Evolutionary conservation across 2,797 vertebrate species (phyloP).

Genomic region (Oryzias dopingdopingensis): DNA sequence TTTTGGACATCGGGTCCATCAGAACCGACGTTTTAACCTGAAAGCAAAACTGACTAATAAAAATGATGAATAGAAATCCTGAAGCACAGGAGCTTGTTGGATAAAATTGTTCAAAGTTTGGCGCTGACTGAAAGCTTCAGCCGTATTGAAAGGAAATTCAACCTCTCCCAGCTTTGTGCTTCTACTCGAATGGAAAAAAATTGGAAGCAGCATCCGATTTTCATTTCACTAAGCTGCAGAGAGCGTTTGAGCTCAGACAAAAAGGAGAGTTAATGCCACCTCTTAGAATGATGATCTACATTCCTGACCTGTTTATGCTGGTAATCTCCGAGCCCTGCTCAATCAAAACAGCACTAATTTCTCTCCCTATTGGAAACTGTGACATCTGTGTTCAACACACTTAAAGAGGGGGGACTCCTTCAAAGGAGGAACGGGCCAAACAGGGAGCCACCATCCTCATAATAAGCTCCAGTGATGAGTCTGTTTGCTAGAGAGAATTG

Average conservation of each 20-base stretch:
- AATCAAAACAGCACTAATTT: conserved; percentile 74
- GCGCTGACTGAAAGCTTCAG: conserved; percentile 8
- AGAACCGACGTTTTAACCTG: too few species aligned
- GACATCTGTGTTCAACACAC: conserved; percentile 58
- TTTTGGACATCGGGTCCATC: too few species aligned
- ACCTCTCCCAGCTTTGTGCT: conserved; percentile 41
- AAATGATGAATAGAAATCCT: too few species aligned
- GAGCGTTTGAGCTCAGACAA: conserved; percentile 52
- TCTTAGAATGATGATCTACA: conserved; percentile 65
- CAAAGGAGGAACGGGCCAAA: conserved; percentile 24
- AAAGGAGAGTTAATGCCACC: conserved; percentile 49
- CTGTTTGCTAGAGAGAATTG: conserved; percentile 44
- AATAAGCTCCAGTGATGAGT: conserved; percentile 58
- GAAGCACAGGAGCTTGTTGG: too few species aligned
- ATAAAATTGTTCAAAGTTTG: too few species aligned
- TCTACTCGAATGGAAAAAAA: conserved; percentile 57
- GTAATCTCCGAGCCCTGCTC: conserved; percentile 60
- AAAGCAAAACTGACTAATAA: too few species aligned
- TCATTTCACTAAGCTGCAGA: conserved; percentile 67
- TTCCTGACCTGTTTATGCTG: conserved; percentile 64
- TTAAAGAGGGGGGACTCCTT: conserved; percentile 44
- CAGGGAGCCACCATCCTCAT: conserved; percentile 47
- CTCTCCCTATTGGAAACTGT: conserved; percentile 68
- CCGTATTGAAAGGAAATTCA: conserved; percentile 43
- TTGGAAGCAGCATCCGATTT: conserved; percentile 56